A percentile compares a stretch with the other conserved stretches of the same genome.
Conservation (phyloP, 2,797 vertebrate genomes). For the Pitangus sulphuratus region DNA sequence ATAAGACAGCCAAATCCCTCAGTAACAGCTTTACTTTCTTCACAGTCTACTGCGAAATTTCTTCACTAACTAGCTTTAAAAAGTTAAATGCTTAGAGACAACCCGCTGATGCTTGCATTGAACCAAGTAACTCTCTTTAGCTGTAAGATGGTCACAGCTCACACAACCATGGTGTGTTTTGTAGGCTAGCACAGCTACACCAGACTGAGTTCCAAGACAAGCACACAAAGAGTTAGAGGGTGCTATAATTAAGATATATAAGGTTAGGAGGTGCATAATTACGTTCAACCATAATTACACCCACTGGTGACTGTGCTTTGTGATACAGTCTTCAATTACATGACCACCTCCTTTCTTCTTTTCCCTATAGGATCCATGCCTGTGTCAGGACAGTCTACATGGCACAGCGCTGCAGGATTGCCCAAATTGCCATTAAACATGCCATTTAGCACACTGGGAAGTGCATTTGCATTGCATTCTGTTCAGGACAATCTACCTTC, state of each 20-base stretch:
- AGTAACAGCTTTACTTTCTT: neutral
- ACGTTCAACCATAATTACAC: slow-evolving; percentile 51
- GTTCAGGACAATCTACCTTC: neutral
- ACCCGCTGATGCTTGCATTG: neutral
- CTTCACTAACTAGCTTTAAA: neutral
- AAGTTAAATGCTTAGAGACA: neutral
- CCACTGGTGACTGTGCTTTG: neutral
- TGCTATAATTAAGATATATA: slow-evolving; percentile 38
- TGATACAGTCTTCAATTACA: slow-evolving; percentile 21
- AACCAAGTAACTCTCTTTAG: neutral
- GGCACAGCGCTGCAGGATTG: neutral
- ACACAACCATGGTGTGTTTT: neutral
- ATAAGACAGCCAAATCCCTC: neutral
- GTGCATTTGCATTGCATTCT: neutral
- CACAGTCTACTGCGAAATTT: neutral
- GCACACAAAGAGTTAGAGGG: neutral
- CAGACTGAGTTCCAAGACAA: slow-evolving; percentile 9
- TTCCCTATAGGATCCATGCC: neutral
- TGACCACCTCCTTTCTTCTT: slow-evolving; percentile 39
- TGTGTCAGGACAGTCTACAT: neutral
- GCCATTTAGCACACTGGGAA: neutral
- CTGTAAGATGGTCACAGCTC: neutral
- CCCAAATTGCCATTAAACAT: neutral
- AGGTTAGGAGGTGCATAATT: slow-evolving; percentile 47
- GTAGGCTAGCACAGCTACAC: neutral